Evolutionary conservation across 2,113 vertebrate genomes (phyloP).

Genomic region (Pyrgilauda ruficollis): DNA sequence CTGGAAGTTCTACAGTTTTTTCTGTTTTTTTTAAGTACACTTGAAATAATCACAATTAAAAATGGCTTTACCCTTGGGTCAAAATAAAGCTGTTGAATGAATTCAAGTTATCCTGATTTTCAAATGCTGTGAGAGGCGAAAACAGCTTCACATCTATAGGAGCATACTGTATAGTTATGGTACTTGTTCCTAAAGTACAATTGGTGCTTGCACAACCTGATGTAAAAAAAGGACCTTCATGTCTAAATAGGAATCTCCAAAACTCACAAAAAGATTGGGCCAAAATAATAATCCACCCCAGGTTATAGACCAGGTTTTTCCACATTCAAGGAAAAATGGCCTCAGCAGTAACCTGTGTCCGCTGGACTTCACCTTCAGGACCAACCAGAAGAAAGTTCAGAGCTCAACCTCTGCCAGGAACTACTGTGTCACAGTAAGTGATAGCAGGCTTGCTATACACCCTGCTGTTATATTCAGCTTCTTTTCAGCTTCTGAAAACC

Average conservation of each 20-base stretch:
- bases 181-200: background rate
- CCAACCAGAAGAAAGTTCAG: background rate
- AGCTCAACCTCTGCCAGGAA: background rate
- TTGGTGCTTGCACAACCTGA: background rate
- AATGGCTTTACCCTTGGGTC: background rate
- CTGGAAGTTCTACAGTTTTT: background rate
- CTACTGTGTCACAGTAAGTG: background rate
- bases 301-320: background rate
- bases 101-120: background rate
- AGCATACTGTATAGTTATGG: background rate
- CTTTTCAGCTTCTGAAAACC: background rate
- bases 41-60: background rate
- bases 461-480: background rate
- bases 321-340: background rate
- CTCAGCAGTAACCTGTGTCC: background rate
- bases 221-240: background rate
- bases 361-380: background rate
- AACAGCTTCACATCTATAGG: background rate
- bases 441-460: background rate
- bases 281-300: background rate
- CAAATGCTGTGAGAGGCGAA: background rate
- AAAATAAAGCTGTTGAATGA: background rate
- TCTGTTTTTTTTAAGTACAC: background rate
- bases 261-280: background rate
- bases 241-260: background rate